Evolutionary conservation across 2,797 vertebrate species (phyloP).

Genomic region (Argya squamiceps): DNA sequence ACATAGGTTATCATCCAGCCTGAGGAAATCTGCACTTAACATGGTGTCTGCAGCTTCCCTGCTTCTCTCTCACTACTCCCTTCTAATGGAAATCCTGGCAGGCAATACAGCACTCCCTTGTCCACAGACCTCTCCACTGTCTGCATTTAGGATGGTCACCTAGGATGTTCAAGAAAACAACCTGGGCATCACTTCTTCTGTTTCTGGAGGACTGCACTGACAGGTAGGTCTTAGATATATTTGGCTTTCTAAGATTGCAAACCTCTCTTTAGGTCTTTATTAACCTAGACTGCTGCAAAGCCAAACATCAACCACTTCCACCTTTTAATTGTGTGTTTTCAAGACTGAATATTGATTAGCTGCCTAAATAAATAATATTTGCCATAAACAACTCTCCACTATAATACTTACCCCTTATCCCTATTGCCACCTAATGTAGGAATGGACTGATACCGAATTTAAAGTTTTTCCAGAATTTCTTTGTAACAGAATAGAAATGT

Average conservation of each 20-base stretch:
- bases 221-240: neutral
- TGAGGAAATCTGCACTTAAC: neutral
- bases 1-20: neutral
- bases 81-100: neutral
- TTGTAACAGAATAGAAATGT: neutral
- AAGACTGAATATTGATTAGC: neutral
- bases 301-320: neutral
- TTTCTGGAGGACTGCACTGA: neutral
- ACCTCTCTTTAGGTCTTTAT: neutral
- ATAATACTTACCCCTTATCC: neutral
- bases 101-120: neutral
- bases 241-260: neutral
- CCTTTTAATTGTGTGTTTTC: neutral
- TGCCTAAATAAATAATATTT: neutral
- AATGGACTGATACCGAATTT: fast-evolving
- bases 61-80: neutral
- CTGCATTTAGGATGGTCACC: neutral
- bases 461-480: neutral
- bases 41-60: neutral
- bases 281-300: neutral
- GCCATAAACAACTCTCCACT: neutral
- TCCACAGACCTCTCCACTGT: neutral
- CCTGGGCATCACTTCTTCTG: neutral
- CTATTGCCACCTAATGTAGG: neutral
- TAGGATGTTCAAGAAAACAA: neutral